Conservation (phyloP, 2,888 invertebrate species). For the Tipula confusa region DNA sequence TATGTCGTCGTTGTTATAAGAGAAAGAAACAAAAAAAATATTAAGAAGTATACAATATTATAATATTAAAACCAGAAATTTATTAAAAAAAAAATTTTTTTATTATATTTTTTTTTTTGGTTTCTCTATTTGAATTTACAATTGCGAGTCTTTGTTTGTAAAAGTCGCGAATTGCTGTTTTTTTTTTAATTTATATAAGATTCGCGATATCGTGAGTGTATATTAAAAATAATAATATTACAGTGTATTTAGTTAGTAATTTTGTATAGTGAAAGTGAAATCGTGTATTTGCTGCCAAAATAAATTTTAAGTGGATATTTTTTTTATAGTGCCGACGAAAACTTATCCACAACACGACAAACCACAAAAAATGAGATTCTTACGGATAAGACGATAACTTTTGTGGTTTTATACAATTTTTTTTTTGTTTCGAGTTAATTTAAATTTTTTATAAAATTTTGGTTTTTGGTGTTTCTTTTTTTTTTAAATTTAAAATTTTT, state of each 20-base stretch:
- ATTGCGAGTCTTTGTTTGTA: not conserved
- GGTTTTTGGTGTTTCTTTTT: not conserved
- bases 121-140: not conserved
- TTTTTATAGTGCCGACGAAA: not conserved
- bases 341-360: not conserved
- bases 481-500: too few relatives aligned
- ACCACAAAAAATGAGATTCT: constrained; percentile 1
- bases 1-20: not conserved
- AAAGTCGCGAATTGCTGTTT: not conserved
- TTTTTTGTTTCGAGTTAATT: not conserved
- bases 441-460: not conserved
- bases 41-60: not conserved
- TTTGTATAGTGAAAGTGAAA: not conserved
- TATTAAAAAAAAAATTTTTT: not conserved
- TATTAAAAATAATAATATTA: not conserved
- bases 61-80: not conserved
- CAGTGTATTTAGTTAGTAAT: not conserved
- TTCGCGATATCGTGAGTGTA: not conserved
- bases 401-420: not conserved
- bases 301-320: not conserved
- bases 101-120: not conserved
- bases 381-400: not conserved
- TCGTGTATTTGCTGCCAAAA: not conserved
- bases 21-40: not conserved
- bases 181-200: not conserved